These are phyloP conservation scores for Harpegnathos saltator DNA, from an alignment of 1,140 invertebrate genomes.

Conservation along the genomic window DNA sequence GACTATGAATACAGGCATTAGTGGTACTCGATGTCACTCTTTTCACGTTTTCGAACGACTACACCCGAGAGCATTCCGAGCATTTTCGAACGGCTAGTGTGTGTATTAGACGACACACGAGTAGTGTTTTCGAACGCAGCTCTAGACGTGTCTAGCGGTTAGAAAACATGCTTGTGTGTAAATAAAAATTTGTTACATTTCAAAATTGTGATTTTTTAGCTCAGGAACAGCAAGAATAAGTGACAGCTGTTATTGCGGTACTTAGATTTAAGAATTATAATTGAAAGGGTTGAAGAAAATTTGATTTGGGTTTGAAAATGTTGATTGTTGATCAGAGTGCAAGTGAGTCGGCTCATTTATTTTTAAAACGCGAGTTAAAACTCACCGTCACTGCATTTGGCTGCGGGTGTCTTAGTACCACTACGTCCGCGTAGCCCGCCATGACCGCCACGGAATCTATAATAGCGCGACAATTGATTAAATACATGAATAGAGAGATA, in stretches of 20 bases:
- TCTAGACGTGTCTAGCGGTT: neutral
- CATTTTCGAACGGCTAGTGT: too few relatives aligned
- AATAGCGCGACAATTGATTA: constrained; percentile 23
- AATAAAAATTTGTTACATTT: neutral
- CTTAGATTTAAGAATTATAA: neutral
- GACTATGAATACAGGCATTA: too few relatives aligned
- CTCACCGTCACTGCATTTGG: constrained; percentile 96
- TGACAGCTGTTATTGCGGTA: neutral
- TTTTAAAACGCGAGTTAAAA: constrained; percentile 67
- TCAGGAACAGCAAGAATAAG: neutral
- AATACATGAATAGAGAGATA: neutral
- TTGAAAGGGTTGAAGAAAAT: too few relatives aligned
- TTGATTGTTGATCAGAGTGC: neutral
- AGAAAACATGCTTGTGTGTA: neutral
- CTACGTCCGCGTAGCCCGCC: constrained; percentile 95
- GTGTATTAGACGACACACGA: too few relatives aligned
- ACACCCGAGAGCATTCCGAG: too few relatives aligned
- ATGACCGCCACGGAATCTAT: constrained; percentile 93
- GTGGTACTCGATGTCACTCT: too few relatives aligned
- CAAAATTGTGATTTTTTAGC: neutral
- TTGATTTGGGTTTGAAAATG: too few relatives aligned
- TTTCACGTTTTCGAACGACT: too few relatives aligned
- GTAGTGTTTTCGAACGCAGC: too few relatives aligned
- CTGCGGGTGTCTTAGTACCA: constrained; percentile 97
- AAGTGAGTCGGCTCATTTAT: neutral